Percentiles rank a stretch among this genome's conserved stretches.
Conservation (phyloP, 2,797 vertebrate species). For the Sebastes elongatus region DNA sequence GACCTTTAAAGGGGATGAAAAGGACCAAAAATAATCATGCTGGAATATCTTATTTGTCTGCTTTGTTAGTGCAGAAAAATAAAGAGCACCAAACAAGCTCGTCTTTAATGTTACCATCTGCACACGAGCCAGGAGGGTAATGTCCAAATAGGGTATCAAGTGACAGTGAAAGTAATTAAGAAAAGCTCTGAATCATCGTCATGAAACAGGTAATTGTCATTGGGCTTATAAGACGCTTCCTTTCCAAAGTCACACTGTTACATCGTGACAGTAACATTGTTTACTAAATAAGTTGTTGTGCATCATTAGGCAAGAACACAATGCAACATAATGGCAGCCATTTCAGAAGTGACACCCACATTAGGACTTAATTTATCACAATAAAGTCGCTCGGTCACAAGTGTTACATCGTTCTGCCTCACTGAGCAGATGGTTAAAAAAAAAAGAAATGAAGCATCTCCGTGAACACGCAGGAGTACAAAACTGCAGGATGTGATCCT, state of each 20-base stretch:
- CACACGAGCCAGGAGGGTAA: background rate
- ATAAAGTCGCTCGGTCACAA: slow-evolving; percentile 33
- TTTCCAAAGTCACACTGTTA: slow-evolving; percentile 30
- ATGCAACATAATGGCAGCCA: slow-evolving; percentile 48
- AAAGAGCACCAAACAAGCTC: background rate
- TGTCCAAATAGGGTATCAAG: background rate
- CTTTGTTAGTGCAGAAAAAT: background rate
- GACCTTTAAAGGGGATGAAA: background rate
- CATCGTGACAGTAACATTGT: slow-evolving; percentile 23
- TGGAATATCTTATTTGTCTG: background rate
- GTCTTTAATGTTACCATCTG: background rate
- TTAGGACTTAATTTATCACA: slow-evolving; percentile 59
- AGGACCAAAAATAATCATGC: background rate
- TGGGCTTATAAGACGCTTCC: background rate
- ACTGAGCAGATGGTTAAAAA: slow-evolving; percentile 27
- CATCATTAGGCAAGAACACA: slow-evolving; percentile 53
- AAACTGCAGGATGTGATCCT: background rate
- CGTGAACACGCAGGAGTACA: background rate
- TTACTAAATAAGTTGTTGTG: slow-evolving; percentile 35
- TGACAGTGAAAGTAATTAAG: background rate
- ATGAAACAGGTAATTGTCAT: slow-evolving; percentile 35
- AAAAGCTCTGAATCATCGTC: slow-evolving; percentile 14
- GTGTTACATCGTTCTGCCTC: background rate
- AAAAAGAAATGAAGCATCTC: background rate
- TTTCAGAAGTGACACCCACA: slow-evolving; percentile 55